phyloP scores from a whole-genome alignment of 2,797 vertebrate species.

The Oryzias sinensis region DNA sequence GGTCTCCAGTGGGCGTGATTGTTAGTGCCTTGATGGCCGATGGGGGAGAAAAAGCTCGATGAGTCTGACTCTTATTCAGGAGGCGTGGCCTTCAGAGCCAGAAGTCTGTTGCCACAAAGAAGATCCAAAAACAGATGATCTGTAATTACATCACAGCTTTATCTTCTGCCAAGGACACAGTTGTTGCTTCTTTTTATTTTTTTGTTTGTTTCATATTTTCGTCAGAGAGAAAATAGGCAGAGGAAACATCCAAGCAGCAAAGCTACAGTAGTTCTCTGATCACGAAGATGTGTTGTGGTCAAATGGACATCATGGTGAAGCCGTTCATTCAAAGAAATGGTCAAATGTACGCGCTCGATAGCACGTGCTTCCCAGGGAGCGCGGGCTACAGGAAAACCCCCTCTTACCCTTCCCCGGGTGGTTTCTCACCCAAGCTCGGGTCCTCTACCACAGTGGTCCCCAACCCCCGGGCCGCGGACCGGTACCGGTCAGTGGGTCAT shows the following conservation, averaged over 20 bases:
- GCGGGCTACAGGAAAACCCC: no score
- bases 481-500: no score
- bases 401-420: no score
- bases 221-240: not conserved
- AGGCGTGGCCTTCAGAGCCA: conserved; percentile 27
- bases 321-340: no score
- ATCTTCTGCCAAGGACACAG: conserved; percentile 7
- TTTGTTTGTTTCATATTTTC: conserved; percentile 11
- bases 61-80: conserved; percentile 47
- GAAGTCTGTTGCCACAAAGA: conserved; percentile 23
- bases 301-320: not conserved
- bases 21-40: conserved; percentile 48
- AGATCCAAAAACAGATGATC: conserved; percentile 6
- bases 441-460: no score
- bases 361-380: no score
- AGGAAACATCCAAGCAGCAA: conserved; percentile 1
- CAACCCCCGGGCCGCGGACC: no score
- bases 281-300: not conserved
- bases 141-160: conserved; percentile 19
- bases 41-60: conserved; percentile 30
- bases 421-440: no score
- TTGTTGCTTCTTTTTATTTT: conserved; percentile 4
- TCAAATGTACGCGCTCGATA: no score
- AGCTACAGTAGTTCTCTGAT: conserved; percentile 10
- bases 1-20: conserved; percentile 29